Conservation (phyloP, 2,888 invertebrate genomes). For the Catotricha subobsoleta region DNA sequence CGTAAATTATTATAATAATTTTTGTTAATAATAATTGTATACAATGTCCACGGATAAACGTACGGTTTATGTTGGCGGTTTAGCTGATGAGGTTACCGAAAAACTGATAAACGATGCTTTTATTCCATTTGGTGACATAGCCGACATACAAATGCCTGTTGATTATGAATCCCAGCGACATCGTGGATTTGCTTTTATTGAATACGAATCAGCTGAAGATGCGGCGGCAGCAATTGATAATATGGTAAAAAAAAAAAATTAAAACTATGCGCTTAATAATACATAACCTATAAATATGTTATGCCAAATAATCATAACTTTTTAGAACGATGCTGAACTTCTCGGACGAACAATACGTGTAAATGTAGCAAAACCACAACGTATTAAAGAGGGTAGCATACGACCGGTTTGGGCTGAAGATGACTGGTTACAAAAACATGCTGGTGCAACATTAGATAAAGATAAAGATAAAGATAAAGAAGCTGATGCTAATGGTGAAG, state of each 20-base stretch:
- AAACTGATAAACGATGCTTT: constrained; percentile 92
- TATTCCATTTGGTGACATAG: constrained; percentile 94
- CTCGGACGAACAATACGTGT: constrained; percentile 92
- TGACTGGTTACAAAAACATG: constrained; percentile 93
- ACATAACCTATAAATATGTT: not conserved
- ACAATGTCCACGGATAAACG: constrained; percentile 49
- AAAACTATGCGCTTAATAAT: not conserved
- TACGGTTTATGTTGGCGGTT: constrained; percentile 70
- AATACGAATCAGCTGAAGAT: constrained; percentile 94
- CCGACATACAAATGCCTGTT: constrained; percentile 90
- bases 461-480: constrained; percentile 25
- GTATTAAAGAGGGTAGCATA: constrained; percentile 87
- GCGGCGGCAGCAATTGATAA: constrained; percentile 98
- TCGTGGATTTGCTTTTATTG: constrained; percentile 96
- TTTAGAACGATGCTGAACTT: constrained; percentile 88
- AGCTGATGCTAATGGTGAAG: constrained; percentile 14
- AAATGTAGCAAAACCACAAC: constrained; percentile 92
- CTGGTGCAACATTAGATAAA: constrained; percentile 63
- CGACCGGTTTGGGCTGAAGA: constrained; percentile 98
- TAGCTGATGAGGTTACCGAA: constrained; percentile 91
- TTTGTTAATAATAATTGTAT: no score
- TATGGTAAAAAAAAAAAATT: constrained; percentile 47
- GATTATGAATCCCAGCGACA: constrained; percentile 97
- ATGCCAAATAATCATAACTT: constrained; percentile 10
- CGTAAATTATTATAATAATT: no score